These are phyloP conservation scores for Lepidurus couesii DNA, from an alignment of 1,140 invertebrate species.

Conservation along the genomic window DNA sequence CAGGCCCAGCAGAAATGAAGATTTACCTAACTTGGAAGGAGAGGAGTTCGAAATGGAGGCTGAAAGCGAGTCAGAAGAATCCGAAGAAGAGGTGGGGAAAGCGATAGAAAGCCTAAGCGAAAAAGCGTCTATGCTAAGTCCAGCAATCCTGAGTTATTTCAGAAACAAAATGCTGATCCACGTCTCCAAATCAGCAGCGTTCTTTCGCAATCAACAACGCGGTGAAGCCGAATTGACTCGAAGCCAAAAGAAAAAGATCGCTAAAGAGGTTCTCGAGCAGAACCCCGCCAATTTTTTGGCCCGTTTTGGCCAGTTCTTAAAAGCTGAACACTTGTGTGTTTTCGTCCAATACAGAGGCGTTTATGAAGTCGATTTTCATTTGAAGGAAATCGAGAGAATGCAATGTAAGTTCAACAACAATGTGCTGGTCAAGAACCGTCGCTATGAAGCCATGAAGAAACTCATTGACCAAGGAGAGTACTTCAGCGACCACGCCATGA, in stretches of 20 bases:
- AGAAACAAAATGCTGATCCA: not conserved
- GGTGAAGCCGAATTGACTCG: constrained; percentile 63
- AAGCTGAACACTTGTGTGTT: constrained; percentile 58
- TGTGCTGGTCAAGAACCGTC: constrained; percentile 66
- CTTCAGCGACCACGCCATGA: constrained; percentile 89
- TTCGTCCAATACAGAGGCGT: constrained; percentile 52
- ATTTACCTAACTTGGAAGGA: not conserved
- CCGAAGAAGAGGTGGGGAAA: not conserved
- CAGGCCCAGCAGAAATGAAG: not conserved
- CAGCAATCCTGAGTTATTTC: not conserved
- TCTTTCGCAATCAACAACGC: constrained; percentile 70
- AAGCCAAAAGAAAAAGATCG: constrained; percentile 63
- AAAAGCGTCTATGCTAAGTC: not conserved
- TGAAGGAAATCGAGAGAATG: constrained; percentile 49
- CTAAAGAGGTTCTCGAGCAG: constrained; percentile 56
- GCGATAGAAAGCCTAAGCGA: not conserved
- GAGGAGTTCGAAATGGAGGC: not conserved
- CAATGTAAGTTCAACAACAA: constrained; percentile 37
- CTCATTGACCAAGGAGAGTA: constrained; percentile 66
- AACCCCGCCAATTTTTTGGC: constrained; percentile 63
- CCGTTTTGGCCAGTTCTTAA: constrained; percentile 68
- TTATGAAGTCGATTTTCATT: constrained; percentile 56
- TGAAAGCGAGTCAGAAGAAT: not conserved
- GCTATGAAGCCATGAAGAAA: constrained; percentile 72
- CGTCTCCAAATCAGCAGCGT: not conserved